Evolutionary conservation across 1,140 invertebrate species (phyloP).

Genomic region (Belonocnema kinseyi): DNA sequence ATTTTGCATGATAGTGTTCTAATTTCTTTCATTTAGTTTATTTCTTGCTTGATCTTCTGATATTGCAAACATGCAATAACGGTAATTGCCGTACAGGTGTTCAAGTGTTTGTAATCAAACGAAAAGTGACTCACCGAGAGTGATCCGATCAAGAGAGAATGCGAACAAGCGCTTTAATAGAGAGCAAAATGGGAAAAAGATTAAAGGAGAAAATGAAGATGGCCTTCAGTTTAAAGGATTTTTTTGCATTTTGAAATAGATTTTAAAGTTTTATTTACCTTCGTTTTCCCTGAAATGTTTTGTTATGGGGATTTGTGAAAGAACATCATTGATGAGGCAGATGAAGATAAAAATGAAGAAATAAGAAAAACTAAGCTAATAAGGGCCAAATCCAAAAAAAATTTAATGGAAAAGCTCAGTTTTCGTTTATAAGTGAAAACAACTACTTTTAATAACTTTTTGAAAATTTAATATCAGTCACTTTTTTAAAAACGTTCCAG

Average conservation of each 20-base stretch:
- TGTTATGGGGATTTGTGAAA: no score
- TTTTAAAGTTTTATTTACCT: no score
- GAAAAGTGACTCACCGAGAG: constrained; percentile 27
- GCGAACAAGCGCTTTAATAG: constrained; percentile 17
- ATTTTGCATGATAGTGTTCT: no score
- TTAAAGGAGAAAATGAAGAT: constrained; percentile 11
- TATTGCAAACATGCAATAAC: neutral
- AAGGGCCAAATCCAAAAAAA: neutral
- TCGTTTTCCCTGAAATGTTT: no score
- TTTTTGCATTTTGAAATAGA: no score
- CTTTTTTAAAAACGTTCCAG: no score
- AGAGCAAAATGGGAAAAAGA: constrained; percentile 13
- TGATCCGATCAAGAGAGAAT: constrained; percentile 26
- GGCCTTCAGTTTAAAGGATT: neutral
- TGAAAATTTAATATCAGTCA: no score
- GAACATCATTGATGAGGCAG: no score
- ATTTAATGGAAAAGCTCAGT: neutral
- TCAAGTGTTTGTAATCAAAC: constrained; percentile 20
- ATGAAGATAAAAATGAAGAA: neutral
- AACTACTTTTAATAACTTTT: no score
- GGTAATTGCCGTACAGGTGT: constrained; percentile 1
- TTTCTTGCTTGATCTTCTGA: neutral
- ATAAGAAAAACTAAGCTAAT: neutral
- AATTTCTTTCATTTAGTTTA: neutral
- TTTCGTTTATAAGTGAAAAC: no score